phyloP scores from a whole-genome alignment of 2,888 invertebrate species.

The Lissocephala sabroskyi region DNA sequence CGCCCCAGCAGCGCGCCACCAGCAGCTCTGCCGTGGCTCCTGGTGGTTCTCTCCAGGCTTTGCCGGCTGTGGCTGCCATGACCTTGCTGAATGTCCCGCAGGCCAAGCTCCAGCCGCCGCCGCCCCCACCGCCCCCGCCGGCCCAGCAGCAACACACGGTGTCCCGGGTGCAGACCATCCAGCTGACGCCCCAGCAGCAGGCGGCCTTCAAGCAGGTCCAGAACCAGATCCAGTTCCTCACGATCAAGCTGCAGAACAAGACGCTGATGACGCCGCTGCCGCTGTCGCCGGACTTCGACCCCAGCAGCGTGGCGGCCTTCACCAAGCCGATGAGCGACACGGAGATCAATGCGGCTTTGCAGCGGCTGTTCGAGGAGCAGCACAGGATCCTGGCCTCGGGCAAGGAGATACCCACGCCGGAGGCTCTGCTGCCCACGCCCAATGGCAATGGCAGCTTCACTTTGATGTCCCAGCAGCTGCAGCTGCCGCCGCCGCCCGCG shows the following conservation, averaged over 20 bases:
- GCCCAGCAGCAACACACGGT: constrained; percentile 66
- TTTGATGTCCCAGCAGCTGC: constrained; percentile 50
- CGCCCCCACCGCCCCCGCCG: constrained; percentile 20
- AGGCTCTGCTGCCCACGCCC: constrained; percentile 71
- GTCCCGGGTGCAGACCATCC: constrained; percentile 81
- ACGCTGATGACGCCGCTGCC: constrained; percentile 64
- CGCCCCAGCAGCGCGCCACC: background rate
- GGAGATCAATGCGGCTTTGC: constrained; percentile 75
- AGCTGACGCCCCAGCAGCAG: constrained; percentile 82
- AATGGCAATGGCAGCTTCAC: constrained; percentile 57
- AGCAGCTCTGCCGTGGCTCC: constrained; percentile 22
- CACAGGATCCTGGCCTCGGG: constrained; percentile 82
- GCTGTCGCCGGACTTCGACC: constrained; percentile 70
- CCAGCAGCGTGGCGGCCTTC: constrained; percentile 66
- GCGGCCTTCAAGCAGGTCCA: constrained; percentile 78
- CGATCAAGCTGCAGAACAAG: constrained; percentile 74
- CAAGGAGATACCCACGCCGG: constrained; percentile 77
- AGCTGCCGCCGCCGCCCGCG: constrained; percentile 29
- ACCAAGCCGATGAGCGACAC: constrained; percentile 73
- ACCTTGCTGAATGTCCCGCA: background rate
- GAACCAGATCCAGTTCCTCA: constrained; percentile 79
- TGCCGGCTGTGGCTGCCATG: constrained; percentile 1
- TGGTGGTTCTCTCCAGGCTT: constrained; percentile 16
- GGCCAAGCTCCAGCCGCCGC: constrained; percentile 8
- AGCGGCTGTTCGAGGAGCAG: constrained; percentile 79